Evolutionary conservation across 2,888 invertebrate genomes (phyloP).

Genomic region (Leucozona laternaria): DNA sequence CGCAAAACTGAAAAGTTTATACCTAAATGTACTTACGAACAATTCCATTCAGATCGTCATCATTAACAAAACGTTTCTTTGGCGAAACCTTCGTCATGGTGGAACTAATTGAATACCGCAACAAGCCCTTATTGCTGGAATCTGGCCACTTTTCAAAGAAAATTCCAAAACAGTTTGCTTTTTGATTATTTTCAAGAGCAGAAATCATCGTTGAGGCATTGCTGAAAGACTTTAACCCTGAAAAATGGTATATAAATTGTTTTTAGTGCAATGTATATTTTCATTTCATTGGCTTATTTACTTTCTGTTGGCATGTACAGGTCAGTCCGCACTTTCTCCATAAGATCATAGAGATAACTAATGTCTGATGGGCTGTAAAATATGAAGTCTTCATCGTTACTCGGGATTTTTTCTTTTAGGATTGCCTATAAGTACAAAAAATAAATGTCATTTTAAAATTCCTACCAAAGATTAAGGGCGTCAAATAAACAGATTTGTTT

Average conservation of each 20-base stretch:
- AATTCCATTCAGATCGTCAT: slow-evolving; percentile 79
- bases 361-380: slow-evolving; percentile 78
- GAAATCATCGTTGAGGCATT: slow-evolving; percentile 77
- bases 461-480: neutral
- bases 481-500: neutral
- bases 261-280: neutral
- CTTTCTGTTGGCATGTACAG: slow-evolving; percentile 77
- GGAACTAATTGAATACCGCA: slow-evolving; percentile 85
- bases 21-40: slow-evolving; percentile 79
- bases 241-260: neutral
- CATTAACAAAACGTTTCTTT: slow-evolving; percentile 80
- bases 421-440: slow-evolving; percentile 74
- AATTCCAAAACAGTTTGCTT: slow-evolving; percentile 79
- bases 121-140: slow-evolving; percentile 63
- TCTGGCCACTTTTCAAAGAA: slow-evolving; percentile 77
- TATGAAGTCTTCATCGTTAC: slow-evolving; percentile 78
- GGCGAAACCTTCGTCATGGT: slow-evolving; percentile 82
- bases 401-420: slow-evolving; percentile 78
- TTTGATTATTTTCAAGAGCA: slow-evolving; percentile 78
- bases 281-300: slow-evolving; percentile 66
- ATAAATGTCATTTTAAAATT: neutral
- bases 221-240: slow-evolving; percentile 77
- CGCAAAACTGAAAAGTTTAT: no score
- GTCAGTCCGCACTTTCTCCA: slow-evolving; percentile 79
- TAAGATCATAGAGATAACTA: slow-evolving; percentile 76